These are phyloP conservation scores for Phycodurus eques DNA, from an alignment of 2,113 vertebrate species.

Conservation along the genomic window DNA sequence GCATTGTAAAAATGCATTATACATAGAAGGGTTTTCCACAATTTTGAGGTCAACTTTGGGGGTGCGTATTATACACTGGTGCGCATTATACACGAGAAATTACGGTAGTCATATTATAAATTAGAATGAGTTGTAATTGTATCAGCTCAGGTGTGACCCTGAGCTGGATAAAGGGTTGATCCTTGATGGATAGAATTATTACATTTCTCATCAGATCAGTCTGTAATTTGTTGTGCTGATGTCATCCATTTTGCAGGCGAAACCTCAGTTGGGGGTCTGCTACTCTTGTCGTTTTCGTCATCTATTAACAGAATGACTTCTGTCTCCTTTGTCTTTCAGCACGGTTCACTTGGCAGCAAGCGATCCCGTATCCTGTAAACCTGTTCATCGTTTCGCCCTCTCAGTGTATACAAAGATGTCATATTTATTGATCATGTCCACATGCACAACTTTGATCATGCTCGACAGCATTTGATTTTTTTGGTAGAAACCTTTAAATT, in stretches of 20 bases:
- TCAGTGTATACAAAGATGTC: slow-evolving; percentile 65
- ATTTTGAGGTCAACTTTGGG: too few relatives aligned
- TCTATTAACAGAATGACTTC: background rate
- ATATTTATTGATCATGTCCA: slow-evolving; percentile 60
- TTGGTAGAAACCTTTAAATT: slow-evolving; percentile 38
- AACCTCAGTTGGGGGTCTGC: background rate
- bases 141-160: too few relatives aligned
- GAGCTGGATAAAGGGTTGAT: background rate
- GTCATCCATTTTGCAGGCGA: background rate
- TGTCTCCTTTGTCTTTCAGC: slow-evolving; percentile 47
- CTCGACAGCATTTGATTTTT: slow-evolving; percentile 25
- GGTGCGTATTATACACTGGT: too few relatives aligned
- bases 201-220: background rate
- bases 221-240: background rate
- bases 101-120: too few relatives aligned
- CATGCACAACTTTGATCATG: slow-evolving; percentile 43
- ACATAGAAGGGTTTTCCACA: too few relatives aligned
- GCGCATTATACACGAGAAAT: too few relatives aligned
- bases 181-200: background rate
- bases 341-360: slow-evolving; percentile 76
- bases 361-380: slow-evolving; percentile 72
- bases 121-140: too few relatives aligned
- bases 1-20: too few relatives aligned
- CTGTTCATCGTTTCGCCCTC: slow-evolving; percentile 18
- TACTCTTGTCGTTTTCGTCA: background rate